Evolutionary conservation across 2,113 vertebrate genomes (phyloP).

Genomic region (Alexandromys fortis): DNA sequence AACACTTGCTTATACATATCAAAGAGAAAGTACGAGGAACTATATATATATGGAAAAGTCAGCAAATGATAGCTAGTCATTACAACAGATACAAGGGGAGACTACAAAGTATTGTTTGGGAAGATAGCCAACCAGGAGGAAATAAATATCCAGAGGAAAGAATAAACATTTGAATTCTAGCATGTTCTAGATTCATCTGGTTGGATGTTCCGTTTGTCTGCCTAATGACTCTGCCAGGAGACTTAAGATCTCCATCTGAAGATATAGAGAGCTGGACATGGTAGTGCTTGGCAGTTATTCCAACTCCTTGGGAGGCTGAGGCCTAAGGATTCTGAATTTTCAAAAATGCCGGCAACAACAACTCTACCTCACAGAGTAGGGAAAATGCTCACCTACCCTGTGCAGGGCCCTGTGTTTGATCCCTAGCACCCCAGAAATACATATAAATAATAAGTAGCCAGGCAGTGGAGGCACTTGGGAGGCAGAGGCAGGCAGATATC

Average conservation of each 20-base stretch:
- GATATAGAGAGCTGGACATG: not conserved
- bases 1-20: not conserved
- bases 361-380: not conserved
- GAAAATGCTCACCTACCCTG: fast-evolving
- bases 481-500: not conserved
- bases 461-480: not conserved
- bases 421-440: not conserved
- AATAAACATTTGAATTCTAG: not conserved
- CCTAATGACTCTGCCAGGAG: not conserved
- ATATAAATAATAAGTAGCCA: not conserved
- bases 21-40: not conserved
- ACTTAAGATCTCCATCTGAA: not conserved
- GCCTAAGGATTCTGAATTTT: not conserved
- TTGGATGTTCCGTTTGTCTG: not conserved
- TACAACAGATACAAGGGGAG: not conserved
- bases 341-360: not conserved
- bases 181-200: not conserved
- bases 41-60: not conserved
- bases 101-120: not conserved
- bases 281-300: not conserved
- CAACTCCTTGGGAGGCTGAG: not conserved
- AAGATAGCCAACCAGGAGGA: not conserved
- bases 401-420: not conserved
- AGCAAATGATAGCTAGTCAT: not conserved
- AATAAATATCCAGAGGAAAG: not conserved